A percentile compares a stretch with the other conserved stretches of the same genome.
Conservation (phyloP, 2,888 invertebrate species). For the Elysia crispata region DNA sequence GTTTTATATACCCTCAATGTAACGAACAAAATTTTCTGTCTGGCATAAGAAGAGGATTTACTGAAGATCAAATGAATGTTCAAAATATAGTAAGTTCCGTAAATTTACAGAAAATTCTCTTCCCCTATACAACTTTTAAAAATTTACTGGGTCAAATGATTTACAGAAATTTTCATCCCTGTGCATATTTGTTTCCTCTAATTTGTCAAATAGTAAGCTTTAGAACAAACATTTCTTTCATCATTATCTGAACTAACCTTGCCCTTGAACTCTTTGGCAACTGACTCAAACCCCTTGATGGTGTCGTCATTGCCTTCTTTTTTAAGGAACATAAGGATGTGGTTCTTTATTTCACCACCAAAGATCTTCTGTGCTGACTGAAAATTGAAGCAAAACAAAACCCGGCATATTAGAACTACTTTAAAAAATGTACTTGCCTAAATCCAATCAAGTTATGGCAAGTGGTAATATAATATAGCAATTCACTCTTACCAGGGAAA, state of each 20-base stretch:
- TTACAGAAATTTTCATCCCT: not conserved
- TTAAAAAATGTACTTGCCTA: too few species aligned
- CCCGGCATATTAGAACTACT: too few species aligned
- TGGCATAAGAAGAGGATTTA: too few species aligned
- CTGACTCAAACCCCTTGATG: slow-evolving; percentile 86
- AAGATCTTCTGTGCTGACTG: slow-evolving; percentile 97
- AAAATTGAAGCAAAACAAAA: slow-evolving; percentile 38
- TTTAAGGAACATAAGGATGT: slow-evolving; percentile 92
- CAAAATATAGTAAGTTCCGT: too few species aligned
- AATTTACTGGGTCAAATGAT: not conserved
- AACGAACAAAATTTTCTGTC: too few species aligned
- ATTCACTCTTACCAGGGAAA: too few species aligned
- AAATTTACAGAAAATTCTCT: too few species aligned
- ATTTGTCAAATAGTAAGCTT: not conserved
- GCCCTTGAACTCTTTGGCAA: slow-evolving; percentile 93
- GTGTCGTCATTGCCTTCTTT: slow-evolving; percentile 86
- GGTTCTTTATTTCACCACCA: slow-evolving; percentile 97
- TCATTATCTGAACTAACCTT: slow-evolving; percentile 79
- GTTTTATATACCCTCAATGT: too few species aligned
- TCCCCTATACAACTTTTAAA: slow-evolving; percentile 6
- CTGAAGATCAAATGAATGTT: too few species aligned
- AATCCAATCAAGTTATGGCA: too few species aligned
- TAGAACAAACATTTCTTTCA: too few species aligned
- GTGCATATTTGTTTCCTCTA: not conserved
- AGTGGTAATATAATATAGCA: too few species aligned